Base-by-base conservation (phyloP, 2,797 vertebrate species). In the Poecilia gillii region DNA sequence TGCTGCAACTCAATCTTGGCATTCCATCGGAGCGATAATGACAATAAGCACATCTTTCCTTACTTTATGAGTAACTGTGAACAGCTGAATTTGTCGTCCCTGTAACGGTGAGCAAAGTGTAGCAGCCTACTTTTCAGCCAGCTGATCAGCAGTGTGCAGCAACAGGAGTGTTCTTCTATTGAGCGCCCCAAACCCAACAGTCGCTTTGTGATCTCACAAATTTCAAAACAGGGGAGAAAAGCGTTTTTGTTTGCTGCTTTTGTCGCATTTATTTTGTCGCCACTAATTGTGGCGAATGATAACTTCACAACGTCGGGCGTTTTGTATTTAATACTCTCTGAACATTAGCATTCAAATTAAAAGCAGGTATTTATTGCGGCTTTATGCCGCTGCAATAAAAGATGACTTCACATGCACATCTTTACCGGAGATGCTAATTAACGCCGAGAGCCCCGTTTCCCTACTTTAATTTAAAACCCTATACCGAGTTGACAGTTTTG, bases 401-500 rank as follows among this genome's bases (percentile, higher is more conserved):
- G 25, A 71, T 45, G 11, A 45, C 25, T 43, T 71, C 39, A 45
- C 43, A 16, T 70, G 25, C 66, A 70, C 66, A 43, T 71, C 68
- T 71, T 71, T 45, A 71, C 41, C 12, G 2, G 41, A 71, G 68
- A 71, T 45, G 39, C 66, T 43, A 70, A 71, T 71, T n/a, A 45
- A 71, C 43, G 25, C 3, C 2, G 5, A 45, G 68, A 43, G 49
- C 59, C 80, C 3, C 14, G 16, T 64, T 64, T 14, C 79, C 70
- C 62, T 76, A 85, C 75, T 82, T 84, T 72, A 62, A 66, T 74
- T 83, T 73, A 83, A 84, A 84, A 76, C 55, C 74, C 85, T 7
- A 78, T 70, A 64, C 77, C 43, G 31, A 81, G 78, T 73, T 76
- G 43, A 78, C 75, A 79, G 86, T 28, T 71, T 18, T 73, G 80